Conservation (phyloP, 2,888 invertebrate species). For the Tenthredo amoena region DNA sequence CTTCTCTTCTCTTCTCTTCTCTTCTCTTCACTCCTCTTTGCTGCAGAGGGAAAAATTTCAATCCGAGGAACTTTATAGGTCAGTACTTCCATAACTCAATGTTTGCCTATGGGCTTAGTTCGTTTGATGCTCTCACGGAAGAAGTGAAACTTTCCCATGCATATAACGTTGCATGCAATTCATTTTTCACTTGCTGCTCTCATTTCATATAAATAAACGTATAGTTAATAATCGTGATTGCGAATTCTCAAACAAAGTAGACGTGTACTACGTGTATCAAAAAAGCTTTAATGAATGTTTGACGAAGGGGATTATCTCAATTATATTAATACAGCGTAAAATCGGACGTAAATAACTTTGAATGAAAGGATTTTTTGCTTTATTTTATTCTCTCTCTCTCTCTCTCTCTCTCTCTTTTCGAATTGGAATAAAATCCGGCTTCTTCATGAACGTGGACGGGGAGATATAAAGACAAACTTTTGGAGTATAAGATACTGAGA, state of each 20-base stretch:
- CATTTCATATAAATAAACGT: neutral
- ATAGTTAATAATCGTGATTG: neutral
- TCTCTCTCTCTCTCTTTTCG: neutral
- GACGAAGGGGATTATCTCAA: neutral
- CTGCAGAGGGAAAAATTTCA: neutral
- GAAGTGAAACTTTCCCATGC: neutral
- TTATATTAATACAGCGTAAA: neutral
- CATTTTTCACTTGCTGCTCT: neutral
- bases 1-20: neutral
- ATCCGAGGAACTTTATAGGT: slow-evolving; percentile 1
- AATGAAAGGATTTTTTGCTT: neutral
- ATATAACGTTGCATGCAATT: neutral
- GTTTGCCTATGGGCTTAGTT: slow-evolving; percentile 12
- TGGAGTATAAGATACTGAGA: neutral
- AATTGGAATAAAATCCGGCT: neutral
- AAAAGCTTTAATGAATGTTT: neutral
- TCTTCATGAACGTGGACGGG: neutral
- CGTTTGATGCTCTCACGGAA: neutral
- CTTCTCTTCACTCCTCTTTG: neutral
- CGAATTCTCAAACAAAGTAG: neutral
- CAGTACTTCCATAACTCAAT: neutral
- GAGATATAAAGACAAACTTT: slow-evolving; percentile 4
- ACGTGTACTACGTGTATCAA: neutral
- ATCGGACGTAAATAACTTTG: neutral
- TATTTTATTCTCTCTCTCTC: neutral